Conservation (phyloP, 2,113 vertebrate species). For the Tetraodon nigroviridis region DNA sequence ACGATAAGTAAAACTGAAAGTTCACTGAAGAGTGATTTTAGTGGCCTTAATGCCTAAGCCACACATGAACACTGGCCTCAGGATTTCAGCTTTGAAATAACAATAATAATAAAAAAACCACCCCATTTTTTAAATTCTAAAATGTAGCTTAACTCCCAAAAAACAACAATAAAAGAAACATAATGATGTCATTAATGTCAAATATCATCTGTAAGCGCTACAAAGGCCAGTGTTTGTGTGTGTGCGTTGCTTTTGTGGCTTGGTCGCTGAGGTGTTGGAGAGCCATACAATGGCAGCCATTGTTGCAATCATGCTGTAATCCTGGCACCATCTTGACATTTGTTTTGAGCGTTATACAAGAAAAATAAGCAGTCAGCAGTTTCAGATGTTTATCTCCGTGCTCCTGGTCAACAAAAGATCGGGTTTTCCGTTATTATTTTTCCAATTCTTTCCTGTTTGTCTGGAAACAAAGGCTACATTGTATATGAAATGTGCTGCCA, state of each 20-base stretch:
- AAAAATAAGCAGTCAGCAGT: conserved; percentile 34
- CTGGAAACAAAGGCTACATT: conserved; percentile 3
- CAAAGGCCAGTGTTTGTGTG: too few relatives aligned
- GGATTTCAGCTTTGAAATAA: background rate
- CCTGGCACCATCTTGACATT: conserved; percentile 47
- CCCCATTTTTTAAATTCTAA: background rate
- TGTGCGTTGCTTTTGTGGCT: conserved; percentile 11
- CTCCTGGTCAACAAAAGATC: conserved; percentile 16
- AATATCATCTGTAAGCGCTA: too few relatives aligned
- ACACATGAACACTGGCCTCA: background rate
- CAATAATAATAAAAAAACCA: background rate
- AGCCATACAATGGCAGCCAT: conserved; percentile 39
- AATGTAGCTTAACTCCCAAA: too few relatives aligned
- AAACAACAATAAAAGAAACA: too few relatives aligned
- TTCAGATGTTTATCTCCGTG: conserved; percentile 49
- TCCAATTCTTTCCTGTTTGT: conserved; percentile 6
- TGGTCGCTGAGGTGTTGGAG: background rate
- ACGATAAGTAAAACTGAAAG: too few relatives aligned
- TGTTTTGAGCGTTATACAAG: conserved; percentile 32
- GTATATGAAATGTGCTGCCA: background rate
- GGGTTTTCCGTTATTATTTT: conserved; percentile 17
- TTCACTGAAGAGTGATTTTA: too few relatives aligned
- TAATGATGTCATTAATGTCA: background rate
- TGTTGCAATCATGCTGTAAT: conserved; percentile 43
- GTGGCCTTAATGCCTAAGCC: too few relatives aligned